These are phyloP conservation scores for Contarinia nasturtii DNA, from an alignment of 1,140 invertebrate genomes.

Conservation along the genomic window DNA sequence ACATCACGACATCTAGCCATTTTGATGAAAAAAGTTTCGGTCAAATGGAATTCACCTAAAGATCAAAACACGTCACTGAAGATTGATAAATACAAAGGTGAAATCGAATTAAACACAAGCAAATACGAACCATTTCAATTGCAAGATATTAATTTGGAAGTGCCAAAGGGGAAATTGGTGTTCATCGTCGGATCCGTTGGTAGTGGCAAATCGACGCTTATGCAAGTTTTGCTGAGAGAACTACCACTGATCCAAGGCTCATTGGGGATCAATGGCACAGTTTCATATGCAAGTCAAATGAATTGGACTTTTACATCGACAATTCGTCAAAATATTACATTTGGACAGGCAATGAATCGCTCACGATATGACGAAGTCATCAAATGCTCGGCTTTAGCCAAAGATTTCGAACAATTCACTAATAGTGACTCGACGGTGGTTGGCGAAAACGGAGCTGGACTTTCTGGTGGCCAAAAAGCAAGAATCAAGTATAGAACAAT, in stretches of 20 bases:
- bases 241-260: conserved; percentile 8
- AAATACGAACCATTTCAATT: no score
- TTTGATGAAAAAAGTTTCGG: background rate
- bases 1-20: background rate
- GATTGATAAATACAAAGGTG: no score
- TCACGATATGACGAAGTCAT: conserved; percentile 36
- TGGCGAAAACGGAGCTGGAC: conserved; percentile 59
- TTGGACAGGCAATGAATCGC: conserved; percentile 42
- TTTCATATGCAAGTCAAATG: conserved; percentile 16
- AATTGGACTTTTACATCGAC: conserved; percentile 32
- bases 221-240: conserved; percentile 25
- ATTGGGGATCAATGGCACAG: conserved; percentile 10
- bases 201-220: conserved; percentile 31
- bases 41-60: background rate
- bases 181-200: conserved; percentile 27
- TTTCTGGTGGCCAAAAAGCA: conserved; percentile 74
- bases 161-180: conserved; percentile 6
- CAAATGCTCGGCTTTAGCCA: conserved; percentile 37
- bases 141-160: conserved; percentile 2
- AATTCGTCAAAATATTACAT: conserved; percentile 56
- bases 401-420: conserved; percentile 56
- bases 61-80: no score
- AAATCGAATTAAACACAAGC: no score
- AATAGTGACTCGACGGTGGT: conserved; percentile 61
- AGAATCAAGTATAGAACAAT: conserved; percentile 60